These are phyloP conservation scores for Oreonectes daqikongensis DNA, from an alignment of 2,797 vertebrate genomes.

Conservation along the genomic window DNA sequence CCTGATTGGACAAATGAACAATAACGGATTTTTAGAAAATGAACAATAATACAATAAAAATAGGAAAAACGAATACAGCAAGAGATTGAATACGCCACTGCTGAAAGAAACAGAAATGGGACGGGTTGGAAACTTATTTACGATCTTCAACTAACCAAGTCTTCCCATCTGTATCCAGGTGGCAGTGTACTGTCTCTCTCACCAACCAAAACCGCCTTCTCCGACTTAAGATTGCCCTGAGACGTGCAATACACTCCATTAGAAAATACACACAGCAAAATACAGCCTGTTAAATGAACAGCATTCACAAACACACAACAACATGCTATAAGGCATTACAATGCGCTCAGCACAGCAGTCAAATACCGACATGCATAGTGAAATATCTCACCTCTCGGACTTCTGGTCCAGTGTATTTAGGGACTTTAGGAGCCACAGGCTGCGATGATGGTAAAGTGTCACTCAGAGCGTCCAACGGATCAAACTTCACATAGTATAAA, in stretches of 20 bases:
- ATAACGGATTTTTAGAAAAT: neutral
- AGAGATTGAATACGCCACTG: neutral
- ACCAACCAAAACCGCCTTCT: slow-evolving; percentile 78
- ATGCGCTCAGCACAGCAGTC: slow-evolving; percentile 13
- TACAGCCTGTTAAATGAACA: slow-evolving; percentile 27
- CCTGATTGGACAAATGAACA: slow-evolving; percentile 34
- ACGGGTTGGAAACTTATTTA: neutral
- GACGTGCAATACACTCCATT: slow-evolving; percentile 48
- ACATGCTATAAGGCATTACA: slow-evolving; percentile 3
- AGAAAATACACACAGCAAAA: slow-evolving; percentile 36
- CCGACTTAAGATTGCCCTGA: slow-evolving; percentile 63
- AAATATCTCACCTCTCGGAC: slow-evolving; percentile 71
- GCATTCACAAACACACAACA: slow-evolving; percentile 28
- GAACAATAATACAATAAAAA: neutral
- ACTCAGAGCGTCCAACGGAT: slow-evolving; percentile 73
- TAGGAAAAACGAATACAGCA: neutral
- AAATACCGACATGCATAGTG: neutral
- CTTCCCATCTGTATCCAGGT: slow-evolving; percentile 75
- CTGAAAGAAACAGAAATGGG: neutral
- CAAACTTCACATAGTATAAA: slow-evolving; percentile 43
- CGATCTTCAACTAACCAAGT: slow-evolving; percentile 60
- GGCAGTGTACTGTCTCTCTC: slow-evolving; percentile 86
- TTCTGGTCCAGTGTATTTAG: slow-evolving; percentile 71
- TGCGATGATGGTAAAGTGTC: slow-evolving; percentile 64
- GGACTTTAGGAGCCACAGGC: slow-evolving; percentile 49